phyloP scores from a whole-genome alignment of 2,888 invertebrate genomes.

The Palloptera scutellata region DNA sequence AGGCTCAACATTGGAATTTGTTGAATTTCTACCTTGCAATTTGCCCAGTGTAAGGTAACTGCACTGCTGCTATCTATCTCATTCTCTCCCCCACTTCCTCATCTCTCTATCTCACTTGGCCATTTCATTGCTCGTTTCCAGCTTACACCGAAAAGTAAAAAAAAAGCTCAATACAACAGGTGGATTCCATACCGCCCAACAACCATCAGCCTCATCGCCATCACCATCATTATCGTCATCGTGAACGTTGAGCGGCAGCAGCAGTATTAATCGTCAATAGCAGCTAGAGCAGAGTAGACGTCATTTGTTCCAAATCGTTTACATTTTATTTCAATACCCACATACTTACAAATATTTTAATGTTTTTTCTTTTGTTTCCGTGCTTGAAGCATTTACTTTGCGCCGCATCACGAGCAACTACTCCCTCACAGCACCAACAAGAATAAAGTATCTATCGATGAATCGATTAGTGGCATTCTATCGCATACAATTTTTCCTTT shows the following conservation, averaged over 20 bases:
- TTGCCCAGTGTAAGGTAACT: constrained; percentile 48
- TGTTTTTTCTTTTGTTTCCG: too few species aligned
- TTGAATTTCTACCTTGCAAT: constrained; percentile 60
- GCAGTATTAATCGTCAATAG: neutral
- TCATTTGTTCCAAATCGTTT: constrained; percentile 8
- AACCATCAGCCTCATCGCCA: neutral
- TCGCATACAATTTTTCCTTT: constrained; percentile 12
- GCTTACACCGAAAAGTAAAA: neutral
- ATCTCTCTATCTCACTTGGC: neutral
- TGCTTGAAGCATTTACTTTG: too few species aligned
- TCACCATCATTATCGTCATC: neutral
- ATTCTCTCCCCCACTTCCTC: too few species aligned
- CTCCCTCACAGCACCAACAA: neutral
- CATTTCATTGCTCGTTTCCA: neutral
- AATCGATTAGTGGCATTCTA: constrained; percentile 36
- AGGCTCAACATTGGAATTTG: constrained; percentile 59
- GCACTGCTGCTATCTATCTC: too few species aligned
- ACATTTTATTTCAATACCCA: too few species aligned
- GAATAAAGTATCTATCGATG: constrained; percentile 19
- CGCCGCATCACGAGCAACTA: too few species aligned
- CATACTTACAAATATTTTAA: too few species aligned
- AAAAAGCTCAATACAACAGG: neutral
- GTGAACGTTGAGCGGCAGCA: neutral
- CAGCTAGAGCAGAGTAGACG: neutral
- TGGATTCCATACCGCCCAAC: neutral